Evolutionary conservation across 2,888 invertebrate species (phyloP), one percentile per base, ranked within the genome.

Genomic region (Baronia brevicornis): DNA sequence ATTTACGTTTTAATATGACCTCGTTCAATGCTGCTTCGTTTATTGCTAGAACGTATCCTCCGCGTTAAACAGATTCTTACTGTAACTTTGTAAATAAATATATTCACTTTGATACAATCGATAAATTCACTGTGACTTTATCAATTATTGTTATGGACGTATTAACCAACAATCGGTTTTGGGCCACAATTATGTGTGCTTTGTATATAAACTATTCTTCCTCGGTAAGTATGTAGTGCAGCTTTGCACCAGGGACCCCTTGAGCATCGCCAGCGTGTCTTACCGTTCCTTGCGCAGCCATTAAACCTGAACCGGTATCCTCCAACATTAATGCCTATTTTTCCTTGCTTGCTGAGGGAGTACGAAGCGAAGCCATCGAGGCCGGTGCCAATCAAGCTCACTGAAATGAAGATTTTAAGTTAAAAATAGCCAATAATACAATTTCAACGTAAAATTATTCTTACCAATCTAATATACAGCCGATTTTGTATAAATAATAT

Each of bases 301-400:
- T 84, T 84, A 51, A 80, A 82, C 14, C 84, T 44, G 56, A 84
- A 84, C 47, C 82, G 50, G 54, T 79, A 84, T 1, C 82, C 84
- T 0, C 77, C 80, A 1, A 82, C 75, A 39, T 74, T 82, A 43
- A 84, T 84, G 23, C 82, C 82, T 82, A 84, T 82, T 55, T 84
- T 84, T 8, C 84, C 84, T 42, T 84, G 84, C 48, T 84, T 82
- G 44, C 82, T 82, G 51, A 84, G 78, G 49, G 82, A 84, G 61
- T 84, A 84, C 5, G 82, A 78, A 0, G 84, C 82, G 40, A 78
- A 72, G 45, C 70, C 65, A 38, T 78, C 80, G 6, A 78, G 55
- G 0, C 79, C 77, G 3, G 73, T 63, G 11, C 80, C 78, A 34
- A 80, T 72, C 33, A 74, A 52, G n/a, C 74, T 73, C 25, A 68